A percentile compares a stretch with the other conserved stretches of the same genome.
Evolutionary conservation across 2,888 invertebrate species (phyloP).

Genomic region (Drosophila barbarae): DNA sequence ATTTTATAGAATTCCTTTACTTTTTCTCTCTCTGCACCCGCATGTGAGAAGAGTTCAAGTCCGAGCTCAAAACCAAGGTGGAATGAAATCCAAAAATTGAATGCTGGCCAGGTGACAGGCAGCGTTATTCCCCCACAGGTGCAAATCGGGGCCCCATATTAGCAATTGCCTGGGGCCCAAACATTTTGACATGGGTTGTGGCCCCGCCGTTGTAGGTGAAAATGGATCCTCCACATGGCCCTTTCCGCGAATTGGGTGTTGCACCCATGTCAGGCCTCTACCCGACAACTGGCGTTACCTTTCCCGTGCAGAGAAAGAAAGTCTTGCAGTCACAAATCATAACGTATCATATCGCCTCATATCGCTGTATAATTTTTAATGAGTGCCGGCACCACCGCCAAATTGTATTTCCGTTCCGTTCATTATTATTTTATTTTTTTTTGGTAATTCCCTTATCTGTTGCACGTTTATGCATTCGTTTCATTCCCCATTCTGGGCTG

Average conservation of each 20-base stretch:
- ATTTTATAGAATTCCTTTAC: neutral
- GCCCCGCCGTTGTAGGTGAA: constrained; percentile 51
- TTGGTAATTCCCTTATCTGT: constrained; percentile 48
- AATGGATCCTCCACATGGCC: constrained; percentile 47
- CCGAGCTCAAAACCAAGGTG: constrained; percentile 3
- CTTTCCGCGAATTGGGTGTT: constrained; percentile 61
- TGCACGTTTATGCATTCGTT: constrained; percentile 38
- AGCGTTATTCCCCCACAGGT: constrained; percentile 63
- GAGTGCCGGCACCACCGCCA: constrained; percentile 55
- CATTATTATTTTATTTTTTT: constrained; percentile 17
- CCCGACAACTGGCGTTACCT: constrained; percentile 67
- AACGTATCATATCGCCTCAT: constrained; percentile 66
- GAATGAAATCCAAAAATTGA: constrained; percentile 59
- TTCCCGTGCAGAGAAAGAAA: constrained; percentile 49
- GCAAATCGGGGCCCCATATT: constrained; percentile 53
- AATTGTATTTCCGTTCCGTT: constrained; percentile 66
- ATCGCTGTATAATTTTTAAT: constrained; percentile 59
- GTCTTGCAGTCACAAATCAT: constrained; percentile 56
- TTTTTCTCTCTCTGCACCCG: constrained; percentile 44
- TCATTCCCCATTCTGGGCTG: constrained; percentile 27
- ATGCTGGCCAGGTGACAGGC: constrained; percentile 70
- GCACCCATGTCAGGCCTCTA: constrained; percentile 64
- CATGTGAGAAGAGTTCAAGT: constrained; percentile 37
- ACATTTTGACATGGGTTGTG: constrained; percentile 69
- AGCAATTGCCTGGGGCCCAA: constrained; percentile 70